Base-by-base conservation (phyloP, 64 coral and sea anemone species). In the Porites lutea region DNA sequence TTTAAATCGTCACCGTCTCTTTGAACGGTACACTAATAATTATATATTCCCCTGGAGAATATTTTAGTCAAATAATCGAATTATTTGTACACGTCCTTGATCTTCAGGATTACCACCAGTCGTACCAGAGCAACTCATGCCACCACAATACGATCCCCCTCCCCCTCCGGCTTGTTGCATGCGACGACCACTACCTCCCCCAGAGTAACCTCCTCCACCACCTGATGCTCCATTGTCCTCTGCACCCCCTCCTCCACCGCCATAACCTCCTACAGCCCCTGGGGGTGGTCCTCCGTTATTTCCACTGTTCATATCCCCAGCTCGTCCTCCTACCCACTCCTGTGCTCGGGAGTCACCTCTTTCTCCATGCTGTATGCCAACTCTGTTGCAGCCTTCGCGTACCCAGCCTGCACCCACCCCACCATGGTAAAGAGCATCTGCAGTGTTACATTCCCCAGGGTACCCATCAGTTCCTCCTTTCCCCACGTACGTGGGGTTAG, bases 231-330 rank as follows among this genome's bases (percentile, higher is more conserved):
- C 71, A 48, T 74, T 74, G 46, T 74, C 71, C 46, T 74, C 71
- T 15, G 71, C 43, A 0, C 71, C 71, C 1, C 71, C 71, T 74
- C 71, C 71, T 14, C 71, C 71, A 47, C 71, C 71, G 14, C 71
- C 71, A 74, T 46, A 74, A 6, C 71, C 71, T 74, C 71, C 71
- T 13, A 74, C 71, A 13, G 71, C 71, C 8, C 71, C 71, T 47
- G 71, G 71, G 71, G 71, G 71, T 74, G 71, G 71, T 47, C 71
- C 71, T 74, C 83, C 83, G 23, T 87, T 87, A 12, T 89, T 63
- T 14, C 87, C 87, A 77, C 87, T 89, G 64, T 89, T 89, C 87
- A 89, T 89, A 18, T 20, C 12, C 57, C 87, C 87, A 21, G 87
- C 87, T 23, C 27, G 21, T 77, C 87, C 87, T 22, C 87, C 87